Conservation (phyloP, 2,888 invertebrate species). For the Synanthedon vespiformis region DNA sequence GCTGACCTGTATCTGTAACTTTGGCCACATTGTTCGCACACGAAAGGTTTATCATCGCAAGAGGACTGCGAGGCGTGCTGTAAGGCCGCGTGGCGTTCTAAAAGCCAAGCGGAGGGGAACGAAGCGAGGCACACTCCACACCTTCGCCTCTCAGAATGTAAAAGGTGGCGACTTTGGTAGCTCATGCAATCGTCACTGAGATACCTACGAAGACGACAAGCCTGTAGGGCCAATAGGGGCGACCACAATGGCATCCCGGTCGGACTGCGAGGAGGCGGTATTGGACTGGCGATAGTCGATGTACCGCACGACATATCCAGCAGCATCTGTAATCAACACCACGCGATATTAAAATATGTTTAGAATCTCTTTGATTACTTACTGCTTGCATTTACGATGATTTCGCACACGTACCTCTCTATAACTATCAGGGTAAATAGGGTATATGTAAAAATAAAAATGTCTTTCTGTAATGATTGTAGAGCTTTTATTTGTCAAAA, state of each 20-base stretch:
- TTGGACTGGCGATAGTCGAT: constrained; percentile 36
- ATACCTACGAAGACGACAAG: constrained; percentile 58
- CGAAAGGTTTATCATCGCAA: constrained; percentile 88
- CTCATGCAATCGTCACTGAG: constrained; percentile 65
- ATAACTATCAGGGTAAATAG: background rate
- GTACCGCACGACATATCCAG: constrained; percentile 54
- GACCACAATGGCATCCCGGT: constrained; percentile 54
- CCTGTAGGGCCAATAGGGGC: constrained; percentile 58
- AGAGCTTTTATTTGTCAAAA: constrained; percentile 85
- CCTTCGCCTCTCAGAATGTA: constrained; percentile 65
- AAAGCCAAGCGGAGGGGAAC: constrained; percentile 88
- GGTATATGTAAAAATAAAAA: constrained; percentile 31
- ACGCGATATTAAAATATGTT: background rate
- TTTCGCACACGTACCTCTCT: constrained; percentile 17
- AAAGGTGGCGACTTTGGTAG: constrained; percentile 45
- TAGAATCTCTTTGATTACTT: background rate
- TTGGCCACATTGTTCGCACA: constrained; percentile 92
- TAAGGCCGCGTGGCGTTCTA: constrained; percentile 86
- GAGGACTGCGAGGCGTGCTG: constrained; percentile 79
- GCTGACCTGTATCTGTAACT: constrained; percentile 90
- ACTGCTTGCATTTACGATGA: too few species aligned
- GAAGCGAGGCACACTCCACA: constrained; percentile 88
- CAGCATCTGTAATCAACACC: constrained; percentile 47
- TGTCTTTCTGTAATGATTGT: constrained; percentile 64
- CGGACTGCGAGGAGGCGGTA: constrained; percentile 41